A percentile compares a stretch with the other conserved stretches of the same genome.
Evolutionary conservation across 2,888 invertebrate species (phyloP).

Genomic region (Mimumesa dahlbomi): DNA sequence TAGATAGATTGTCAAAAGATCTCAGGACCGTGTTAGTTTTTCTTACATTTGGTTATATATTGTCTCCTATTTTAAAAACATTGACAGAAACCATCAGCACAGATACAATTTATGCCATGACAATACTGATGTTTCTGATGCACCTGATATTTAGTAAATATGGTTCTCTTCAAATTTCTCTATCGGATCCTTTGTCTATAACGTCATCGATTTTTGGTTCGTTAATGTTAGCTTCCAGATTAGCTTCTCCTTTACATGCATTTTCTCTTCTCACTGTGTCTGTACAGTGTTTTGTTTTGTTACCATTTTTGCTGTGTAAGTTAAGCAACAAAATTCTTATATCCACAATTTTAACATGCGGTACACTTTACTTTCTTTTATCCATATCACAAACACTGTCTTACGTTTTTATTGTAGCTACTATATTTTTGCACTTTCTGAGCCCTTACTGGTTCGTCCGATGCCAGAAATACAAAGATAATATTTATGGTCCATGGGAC

Average conservation of each 20-base stretch:
- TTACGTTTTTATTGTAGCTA: conserved; percentile 83
- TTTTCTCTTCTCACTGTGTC: conserved; percentile 95
- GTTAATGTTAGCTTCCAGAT: conserved; percentile 95
- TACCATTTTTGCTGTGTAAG: conserved; percentile 89
- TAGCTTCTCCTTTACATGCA: conserved; percentile 92
- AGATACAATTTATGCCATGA: conserved; percentile 97
- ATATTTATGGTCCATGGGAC: conserved; percentile 99
- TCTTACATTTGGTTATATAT: conserved; percentile 91
- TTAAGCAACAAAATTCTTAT: conserved; percentile 83
- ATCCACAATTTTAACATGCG: conserved; percentile 81
- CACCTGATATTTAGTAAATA: conserved; percentile 97
- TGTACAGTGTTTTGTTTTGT: conserved; percentile 93
- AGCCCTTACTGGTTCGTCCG: conserved; percentile 89
- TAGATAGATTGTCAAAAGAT: conserved; percentile 81
- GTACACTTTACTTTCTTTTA: conserved; percentile 81
- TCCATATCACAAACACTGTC: conserved; percentile 83
- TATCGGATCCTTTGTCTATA: conserved; percentile 94
- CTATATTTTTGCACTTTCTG: conserved; percentile 85
- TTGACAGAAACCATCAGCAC: conserved; percentile 98
- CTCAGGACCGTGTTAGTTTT: conserved; percentile 91
- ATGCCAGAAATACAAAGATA: conserved; percentile 91
- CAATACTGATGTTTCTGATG: conserved; percentile 91
- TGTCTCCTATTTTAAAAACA: conserved; percentile 96
- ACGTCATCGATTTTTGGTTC: conserved; percentile 98
- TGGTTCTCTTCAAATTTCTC: conserved; percentile 91